A percentile compares a stretch with the other conserved stretches of the same genome.
Conservation (phyloP, 2,888 invertebrate species). For the Drosophila kambysellisi region DNA sequence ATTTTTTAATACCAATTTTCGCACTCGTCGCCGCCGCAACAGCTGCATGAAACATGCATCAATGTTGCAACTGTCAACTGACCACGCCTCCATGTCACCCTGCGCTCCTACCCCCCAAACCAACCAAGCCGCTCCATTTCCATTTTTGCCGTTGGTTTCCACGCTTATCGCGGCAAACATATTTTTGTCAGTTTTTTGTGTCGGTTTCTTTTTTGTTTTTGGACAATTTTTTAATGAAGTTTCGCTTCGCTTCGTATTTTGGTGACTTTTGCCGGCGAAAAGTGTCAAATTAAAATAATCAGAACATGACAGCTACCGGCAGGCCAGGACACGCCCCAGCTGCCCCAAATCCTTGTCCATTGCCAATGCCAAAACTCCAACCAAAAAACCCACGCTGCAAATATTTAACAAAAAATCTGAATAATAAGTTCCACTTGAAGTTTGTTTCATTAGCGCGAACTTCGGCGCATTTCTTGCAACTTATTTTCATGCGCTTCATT, state of each 20-base stretch:
- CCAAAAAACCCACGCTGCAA: constrained; percentile 41
- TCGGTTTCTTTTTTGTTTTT: constrained; percentile 31
- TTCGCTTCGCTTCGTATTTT: constrained; percentile 39
- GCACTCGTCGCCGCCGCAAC: constrained; percentile 42
- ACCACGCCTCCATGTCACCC: constrained; percentile 27
- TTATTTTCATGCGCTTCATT: constrained; percentile 76
- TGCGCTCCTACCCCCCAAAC: neutral
- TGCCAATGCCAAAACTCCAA: constrained; percentile 12
- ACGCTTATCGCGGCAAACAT: constrained; percentile 58
- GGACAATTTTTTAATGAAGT: constrained; percentile 80
- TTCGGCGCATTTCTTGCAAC: constrained; percentile 74
- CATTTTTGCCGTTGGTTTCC: neutral
- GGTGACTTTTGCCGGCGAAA: constrained; percentile 52
- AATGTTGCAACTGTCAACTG: constrained; percentile 53
- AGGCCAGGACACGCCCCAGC: constrained; percentile 48
- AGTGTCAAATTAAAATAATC: constrained; percentile 82
- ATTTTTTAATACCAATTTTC: constrained; percentile 44
- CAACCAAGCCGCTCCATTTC: neutral
- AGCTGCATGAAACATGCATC: constrained; percentile 56
- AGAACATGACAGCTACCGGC: constrained; percentile 81
- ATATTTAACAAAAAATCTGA: constrained; percentile 13
- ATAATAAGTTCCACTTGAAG: constrained; percentile 39
- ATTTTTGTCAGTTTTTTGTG: constrained; percentile 57
- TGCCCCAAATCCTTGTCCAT: neutral
- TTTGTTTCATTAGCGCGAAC: constrained; percentile 75